Evolutionary conservation across 1,140 invertebrate genomes (phyloP).

Genomic region (Himalopsyche phryganea): DNA sequence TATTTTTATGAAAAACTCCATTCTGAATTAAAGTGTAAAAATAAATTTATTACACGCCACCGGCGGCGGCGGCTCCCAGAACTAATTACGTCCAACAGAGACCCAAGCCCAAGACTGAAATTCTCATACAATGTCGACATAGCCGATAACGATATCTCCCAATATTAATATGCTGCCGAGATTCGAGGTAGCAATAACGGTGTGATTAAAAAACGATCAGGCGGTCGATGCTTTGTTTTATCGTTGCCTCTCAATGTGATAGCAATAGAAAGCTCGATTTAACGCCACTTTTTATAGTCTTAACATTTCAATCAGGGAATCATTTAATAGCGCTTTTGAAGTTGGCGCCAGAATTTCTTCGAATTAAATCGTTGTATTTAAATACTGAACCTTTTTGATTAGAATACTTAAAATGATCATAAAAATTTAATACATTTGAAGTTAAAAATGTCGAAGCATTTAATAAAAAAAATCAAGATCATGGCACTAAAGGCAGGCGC

Average conservation of each 20-base stretch:
- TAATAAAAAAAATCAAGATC: too few relatives aligned
- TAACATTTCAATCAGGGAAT: too few relatives aligned
- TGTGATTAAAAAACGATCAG: conserved; percentile 9
- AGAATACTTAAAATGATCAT: too few relatives aligned
- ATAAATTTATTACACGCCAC: conserved; percentile 25
- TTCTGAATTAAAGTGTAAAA: conserved; percentile 12
- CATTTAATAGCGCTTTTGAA: too few relatives aligned
- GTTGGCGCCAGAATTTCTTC: too few relatives aligned
- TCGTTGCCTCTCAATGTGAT: not conserved
- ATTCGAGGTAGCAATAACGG: conserved; percentile 5
- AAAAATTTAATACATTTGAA: too few relatives aligned
- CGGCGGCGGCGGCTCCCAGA: conserved; percentile 20
- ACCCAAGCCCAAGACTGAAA: conserved; percentile 4
- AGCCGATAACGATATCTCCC: conserved; percentile 19
- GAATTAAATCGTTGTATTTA: too few relatives aligned
- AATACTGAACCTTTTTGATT: too few relatives aligned
- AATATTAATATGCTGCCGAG: conserved; percentile 15
- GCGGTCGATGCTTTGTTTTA: conserved; percentile 10
- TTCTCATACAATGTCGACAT: conserved; percentile 11
- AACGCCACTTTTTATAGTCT: too few relatives aligned
- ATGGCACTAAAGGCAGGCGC: too few relatives aligned
- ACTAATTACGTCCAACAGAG: conserved; percentile 25
- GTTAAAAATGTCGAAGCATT: too few relatives aligned
- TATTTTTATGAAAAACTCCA: not conserved
- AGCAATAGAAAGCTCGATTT: too few relatives aligned